Evolutionary conservation across 1,140 invertebrate species (phyloP).

Genomic region (Trypoxylus dichotomus): DNA sequence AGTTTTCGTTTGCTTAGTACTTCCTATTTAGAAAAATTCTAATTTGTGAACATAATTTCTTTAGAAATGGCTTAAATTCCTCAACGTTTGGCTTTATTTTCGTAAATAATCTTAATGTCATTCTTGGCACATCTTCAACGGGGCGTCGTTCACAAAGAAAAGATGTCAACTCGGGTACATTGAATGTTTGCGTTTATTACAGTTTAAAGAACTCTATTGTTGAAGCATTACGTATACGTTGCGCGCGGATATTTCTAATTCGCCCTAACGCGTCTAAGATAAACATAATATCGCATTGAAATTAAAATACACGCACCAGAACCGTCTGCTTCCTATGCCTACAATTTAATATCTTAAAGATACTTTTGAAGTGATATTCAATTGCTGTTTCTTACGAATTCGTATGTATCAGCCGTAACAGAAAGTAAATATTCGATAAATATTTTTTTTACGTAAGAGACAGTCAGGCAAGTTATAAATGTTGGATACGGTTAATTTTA

Average conservation of each 20-base stretch:
- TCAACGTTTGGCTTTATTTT: background rate
- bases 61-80: too few relatives aligned
- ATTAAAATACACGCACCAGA: background rate
- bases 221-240: constrained; percentile 14
- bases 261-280: background rate
- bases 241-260: constrained; percentile 10
- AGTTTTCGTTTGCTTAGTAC: background rate
- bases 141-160: background rate
- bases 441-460: background rate
- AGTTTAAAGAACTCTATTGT: constrained; percentile 10
- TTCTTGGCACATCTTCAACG: background rate
- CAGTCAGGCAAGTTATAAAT: background rate
- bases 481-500: too few relatives aligned
- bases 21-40: too few relatives aligned
- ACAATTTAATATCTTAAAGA: background rate
- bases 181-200: constrained; percentile 11
- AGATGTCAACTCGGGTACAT: background rate
- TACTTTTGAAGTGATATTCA: background rate
- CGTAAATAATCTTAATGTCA: background rate
- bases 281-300: background rate
- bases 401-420: too few relatives aligned
- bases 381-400: too few relatives aligned
- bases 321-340: background rate
- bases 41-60: too few relatives aligned
- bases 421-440: background rate